Evolutionary conservation across 2,888 invertebrate genomes (phyloP), one percentile per base, ranked within the genome.

Genomic region (Hybos culiciformis): DNA sequence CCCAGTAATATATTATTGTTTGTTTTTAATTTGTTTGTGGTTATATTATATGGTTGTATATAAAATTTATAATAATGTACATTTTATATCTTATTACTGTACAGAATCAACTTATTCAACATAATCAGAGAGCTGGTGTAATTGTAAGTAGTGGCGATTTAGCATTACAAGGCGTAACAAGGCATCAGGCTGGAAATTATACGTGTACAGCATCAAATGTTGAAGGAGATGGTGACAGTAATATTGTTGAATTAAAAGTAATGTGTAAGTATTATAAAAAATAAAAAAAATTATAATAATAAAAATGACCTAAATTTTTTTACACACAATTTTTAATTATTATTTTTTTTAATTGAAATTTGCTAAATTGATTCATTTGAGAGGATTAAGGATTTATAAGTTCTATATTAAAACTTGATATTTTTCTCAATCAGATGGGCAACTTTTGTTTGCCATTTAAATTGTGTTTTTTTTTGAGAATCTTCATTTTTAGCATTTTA

Each of bases 151-250:
- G 81, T 56, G 81, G 82, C 45, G 81, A 82, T 60, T 68, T 91
- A 52, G 90, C 85, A 1, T 68, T 91, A 48, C 86, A 87, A 63
- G 77, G 76, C 41, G 84, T 90, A 33, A 79, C 79, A 45, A 74
- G 83, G 54, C 77, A 76, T 51, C 86, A 86, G 60, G 83, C 86
- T 3, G 91, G 91, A 40, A 82, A 83, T 67, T 91, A 91, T 65
- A 78, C 83, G 26, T 91, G 91, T 64, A 80, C 85, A 19, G 91
- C 88, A 3, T 87, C 86, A 39, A 91, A 92, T 60, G 86, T 88
- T 12, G 90, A 91, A 66, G 91, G 91, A 1, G 90, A 90, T 54
- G 90, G 90, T 9, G 79, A 79, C 56, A 90, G 90, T 51, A 79
- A 80, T 55, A 73, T 75, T 37, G 81, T 90, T 32, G 76, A 79